phyloP scores from a whole-genome alignment of 2,888 invertebrate genomes.

The Coremacera marginata region DNA sequence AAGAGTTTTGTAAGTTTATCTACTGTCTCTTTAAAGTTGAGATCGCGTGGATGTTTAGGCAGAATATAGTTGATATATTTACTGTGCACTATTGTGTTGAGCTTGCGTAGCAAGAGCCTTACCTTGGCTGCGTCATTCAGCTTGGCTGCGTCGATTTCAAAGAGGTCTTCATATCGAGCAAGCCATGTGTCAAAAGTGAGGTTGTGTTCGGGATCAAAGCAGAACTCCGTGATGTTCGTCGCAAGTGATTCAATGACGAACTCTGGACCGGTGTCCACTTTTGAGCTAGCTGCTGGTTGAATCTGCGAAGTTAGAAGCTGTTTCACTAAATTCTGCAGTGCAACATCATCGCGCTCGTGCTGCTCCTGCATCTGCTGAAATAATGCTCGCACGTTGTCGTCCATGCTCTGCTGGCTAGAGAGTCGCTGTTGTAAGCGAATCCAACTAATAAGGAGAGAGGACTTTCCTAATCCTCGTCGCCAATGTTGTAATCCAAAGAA shows the following conservation, averaged over 20 bases:
- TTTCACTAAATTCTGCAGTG: slow-evolving; percentile 18
- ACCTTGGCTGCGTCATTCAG: slow-evolving; percentile 46
- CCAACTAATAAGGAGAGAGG: background rate
- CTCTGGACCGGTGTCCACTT: slow-evolving; percentile 19
- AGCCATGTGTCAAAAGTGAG: slow-evolving; percentile 47
- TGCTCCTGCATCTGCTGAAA: slow-evolving; percentile 31
- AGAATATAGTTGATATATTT: slow-evolving; percentile 45
- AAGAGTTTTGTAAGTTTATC: slow-evolving; percentile 42
- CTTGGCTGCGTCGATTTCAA: slow-evolving; percentile 40
- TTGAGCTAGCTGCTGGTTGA: background rate
- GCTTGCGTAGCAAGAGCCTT: slow-evolving; percentile 44
- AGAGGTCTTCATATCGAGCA: slow-evolving; percentile 42
- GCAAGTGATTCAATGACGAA: slow-evolving; percentile 42
- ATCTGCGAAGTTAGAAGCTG: background rate
- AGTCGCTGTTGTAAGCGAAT: background rate
- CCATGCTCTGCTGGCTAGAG: no score
- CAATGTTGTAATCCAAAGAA: no score
- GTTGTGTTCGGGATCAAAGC: slow-evolving; percentile 42
- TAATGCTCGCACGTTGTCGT: background rate
- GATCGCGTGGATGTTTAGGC: slow-evolving; percentile 41
- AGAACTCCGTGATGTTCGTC: slow-evolving; percentile 43
- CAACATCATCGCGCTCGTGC: slow-evolving; percentile 24
- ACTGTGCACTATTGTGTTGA: slow-evolving; percentile 39
- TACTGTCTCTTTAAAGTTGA: slow-evolving; percentile 38
- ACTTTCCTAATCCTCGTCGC: slow-evolving; percentile 34